Percentiles rank a stretch among this genome's conserved stretches.
Conservation (phyloP, 2,113 vertebrate species). For the Neodon shergylaensis region DNA sequence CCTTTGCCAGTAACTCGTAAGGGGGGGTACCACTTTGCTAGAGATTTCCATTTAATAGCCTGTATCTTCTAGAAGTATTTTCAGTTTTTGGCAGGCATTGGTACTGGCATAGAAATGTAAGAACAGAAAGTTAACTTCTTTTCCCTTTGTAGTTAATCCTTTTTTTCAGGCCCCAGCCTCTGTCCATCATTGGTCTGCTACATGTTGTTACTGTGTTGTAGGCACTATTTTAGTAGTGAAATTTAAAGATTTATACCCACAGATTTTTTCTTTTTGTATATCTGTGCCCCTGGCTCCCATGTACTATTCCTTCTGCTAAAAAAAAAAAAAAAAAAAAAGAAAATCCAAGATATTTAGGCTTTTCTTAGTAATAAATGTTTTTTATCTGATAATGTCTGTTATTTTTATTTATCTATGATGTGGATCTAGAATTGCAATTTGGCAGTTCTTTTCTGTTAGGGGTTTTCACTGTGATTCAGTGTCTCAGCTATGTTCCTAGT, state of each 20-base stretch:
- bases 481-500: neutral
- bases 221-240: constrained; percentile 37
- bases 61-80: neutral
- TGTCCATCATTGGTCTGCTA: neutral
- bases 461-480: neutral
- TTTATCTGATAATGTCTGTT: neutral
- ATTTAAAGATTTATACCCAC: neutral
- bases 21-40: neutral
- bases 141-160: neutral
- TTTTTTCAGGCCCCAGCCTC: neutral
- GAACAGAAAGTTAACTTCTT: neutral
- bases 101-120: neutral
- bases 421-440: neutral
- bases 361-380: neutral
- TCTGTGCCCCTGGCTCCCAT: neutral
- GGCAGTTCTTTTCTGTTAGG: neutral
- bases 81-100: constrained; percentile 32
- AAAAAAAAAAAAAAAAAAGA: neutral
- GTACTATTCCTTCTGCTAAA: constrained; percentile 1
- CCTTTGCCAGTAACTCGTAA: neutral
- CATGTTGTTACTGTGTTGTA: neutral
- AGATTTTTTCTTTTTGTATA: neutral
- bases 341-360: neutral
- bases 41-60: neutral
- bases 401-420: constrained; percentile 26